Conservation (phyloP, 2,888 invertebrate species). For the Sepiola atlantica region DNA sequence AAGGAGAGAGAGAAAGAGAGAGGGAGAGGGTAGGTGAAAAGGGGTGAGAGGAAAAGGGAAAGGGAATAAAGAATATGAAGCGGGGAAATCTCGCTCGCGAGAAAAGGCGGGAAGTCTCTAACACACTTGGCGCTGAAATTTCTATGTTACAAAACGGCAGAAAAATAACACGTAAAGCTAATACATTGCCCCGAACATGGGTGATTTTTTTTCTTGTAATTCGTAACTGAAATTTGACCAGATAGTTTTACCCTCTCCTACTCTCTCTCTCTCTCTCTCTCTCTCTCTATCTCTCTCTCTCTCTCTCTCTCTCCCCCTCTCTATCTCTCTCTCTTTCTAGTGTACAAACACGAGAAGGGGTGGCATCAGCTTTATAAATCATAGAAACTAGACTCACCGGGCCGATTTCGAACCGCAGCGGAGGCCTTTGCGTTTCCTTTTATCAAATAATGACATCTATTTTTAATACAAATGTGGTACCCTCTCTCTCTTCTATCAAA, state of each 20-base stretch:
- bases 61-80: not conserved
- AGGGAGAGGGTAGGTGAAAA: not conserved
- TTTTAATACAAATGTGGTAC: too few relatives aligned
- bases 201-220: not conserved
- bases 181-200: not conserved
- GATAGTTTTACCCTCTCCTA: not conserved
- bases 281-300: not conserved
- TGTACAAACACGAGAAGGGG: accelerated
- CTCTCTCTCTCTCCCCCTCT: not conserved
- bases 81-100: not conserved
- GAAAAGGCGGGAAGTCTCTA: not conserved
- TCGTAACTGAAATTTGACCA: not conserved
- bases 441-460: not conserved
- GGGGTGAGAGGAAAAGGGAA: not conserved
- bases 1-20: not conserved
- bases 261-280: not conserved
- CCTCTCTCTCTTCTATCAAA: not conserved
- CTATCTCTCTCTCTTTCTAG: not conserved
- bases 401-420: not conserved
- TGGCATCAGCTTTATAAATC: not conserved
- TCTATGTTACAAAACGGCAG: not conserved
- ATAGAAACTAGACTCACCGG: not conserved
- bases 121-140: not conserved
- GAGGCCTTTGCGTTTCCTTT: not conserved
- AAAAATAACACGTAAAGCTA: not conserved